phyloP scores from a whole-genome alignment of 30 jellyfish, hydroid and myxozoan species.

The Cassiopea xamachana region DNA sequence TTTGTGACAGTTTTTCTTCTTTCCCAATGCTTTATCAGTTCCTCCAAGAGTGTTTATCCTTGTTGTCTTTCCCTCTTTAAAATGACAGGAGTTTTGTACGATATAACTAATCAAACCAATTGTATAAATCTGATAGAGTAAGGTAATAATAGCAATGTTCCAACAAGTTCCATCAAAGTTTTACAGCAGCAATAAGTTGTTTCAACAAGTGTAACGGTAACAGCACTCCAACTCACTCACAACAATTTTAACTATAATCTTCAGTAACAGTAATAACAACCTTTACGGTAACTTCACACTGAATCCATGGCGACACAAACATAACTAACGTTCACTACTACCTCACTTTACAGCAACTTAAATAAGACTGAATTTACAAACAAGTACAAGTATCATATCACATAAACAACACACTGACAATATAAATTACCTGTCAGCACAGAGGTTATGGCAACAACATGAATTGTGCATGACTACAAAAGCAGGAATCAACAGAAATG shows the following conservation, averaged over 20 bases:
- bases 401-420: neutral
- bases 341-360: neutral
- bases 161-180: neutral
- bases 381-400: neutral
- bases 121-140: neutral
- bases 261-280: neutral
- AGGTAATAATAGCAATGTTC: neutral
- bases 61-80: neutral
- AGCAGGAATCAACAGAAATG: neutral
- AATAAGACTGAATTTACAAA: neutral
- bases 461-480: neutral
- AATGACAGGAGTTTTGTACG: neutral
- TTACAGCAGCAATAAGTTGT: neutral
- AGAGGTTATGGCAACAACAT: neutral
- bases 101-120: neutral
- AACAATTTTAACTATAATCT: neutral
- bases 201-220: neutral
- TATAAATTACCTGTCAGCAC: neutral
- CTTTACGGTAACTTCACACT: neutral
- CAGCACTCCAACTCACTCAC: neutral
- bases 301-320: neutral
- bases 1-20: too few relatives aligned
- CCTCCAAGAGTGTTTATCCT: neutral
- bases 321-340: neutral
- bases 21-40: too few relatives aligned